These are phyloP conservation scores for Aplodontia rufa DNA, from an alignment of 2,113 vertebrate species.

Conservation along the genomic window DNA sequence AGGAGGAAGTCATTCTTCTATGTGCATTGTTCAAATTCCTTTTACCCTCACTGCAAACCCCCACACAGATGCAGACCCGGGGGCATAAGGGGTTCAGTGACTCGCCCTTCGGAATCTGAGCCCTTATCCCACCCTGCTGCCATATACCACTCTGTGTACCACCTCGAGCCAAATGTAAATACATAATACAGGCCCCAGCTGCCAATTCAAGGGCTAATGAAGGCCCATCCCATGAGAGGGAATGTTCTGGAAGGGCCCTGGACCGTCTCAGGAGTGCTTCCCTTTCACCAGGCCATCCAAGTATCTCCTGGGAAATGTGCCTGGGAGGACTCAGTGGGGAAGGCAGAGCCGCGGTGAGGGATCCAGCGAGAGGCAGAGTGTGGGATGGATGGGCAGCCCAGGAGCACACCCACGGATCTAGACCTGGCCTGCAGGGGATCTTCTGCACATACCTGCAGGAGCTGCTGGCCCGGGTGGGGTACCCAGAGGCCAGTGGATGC, in stretches of 20 bases:
- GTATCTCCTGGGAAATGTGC: constrained; percentile 30
- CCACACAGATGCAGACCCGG: neutral
- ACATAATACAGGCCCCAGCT: fast-evolving
- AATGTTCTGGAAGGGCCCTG: neutral
- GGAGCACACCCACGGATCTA: neutral
- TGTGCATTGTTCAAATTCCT: neutral
- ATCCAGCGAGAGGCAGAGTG: neutral
- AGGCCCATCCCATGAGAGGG: fast-evolving
- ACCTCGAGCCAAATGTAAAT: fast-evolving
- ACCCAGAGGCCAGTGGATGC: neutral
- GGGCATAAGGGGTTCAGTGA: too few relatives aligned
- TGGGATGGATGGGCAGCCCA: fast-evolving
- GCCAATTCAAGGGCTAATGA: neutral
- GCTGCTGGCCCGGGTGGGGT: neutral
- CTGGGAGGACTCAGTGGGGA: neutral
- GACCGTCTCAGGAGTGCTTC: neutral
- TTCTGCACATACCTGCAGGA: neutral
- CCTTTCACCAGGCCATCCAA: neutral
- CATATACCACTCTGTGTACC: neutral
- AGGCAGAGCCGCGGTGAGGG: neutral
- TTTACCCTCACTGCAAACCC: neutral
- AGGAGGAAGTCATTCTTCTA: neutral
- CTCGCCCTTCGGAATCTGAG: neutral
- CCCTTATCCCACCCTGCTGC: fast-evolving
- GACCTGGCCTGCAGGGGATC: neutral